Conservation (phyloP, 53 echinoderm and acorn worm genomes). For the Holothuria leucospilota region DNA sequence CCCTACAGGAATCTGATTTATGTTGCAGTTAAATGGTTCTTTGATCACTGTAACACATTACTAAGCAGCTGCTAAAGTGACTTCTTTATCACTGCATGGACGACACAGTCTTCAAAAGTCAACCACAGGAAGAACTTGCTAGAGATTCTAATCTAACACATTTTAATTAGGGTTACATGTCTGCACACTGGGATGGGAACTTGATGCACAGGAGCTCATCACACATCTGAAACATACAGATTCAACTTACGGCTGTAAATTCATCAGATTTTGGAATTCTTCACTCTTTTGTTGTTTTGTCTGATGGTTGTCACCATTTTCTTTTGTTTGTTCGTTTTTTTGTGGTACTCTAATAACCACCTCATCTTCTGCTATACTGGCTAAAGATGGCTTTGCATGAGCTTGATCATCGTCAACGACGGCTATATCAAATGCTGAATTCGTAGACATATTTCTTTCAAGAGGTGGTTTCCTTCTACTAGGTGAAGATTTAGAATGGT, state of each 20-base stretch:
- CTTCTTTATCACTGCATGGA: too few relatives aligned
- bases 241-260: constrained; percentile 76
- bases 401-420: background rate
- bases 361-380: constrained; percentile 35
- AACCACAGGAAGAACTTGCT: too few relatives aligned
- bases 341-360: background rate
- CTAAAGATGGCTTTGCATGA: constrained; percentile 31
- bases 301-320: constrained; percentile 31
- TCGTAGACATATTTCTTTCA: background rate
- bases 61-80: too few relatives aligned
- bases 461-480: background rate
- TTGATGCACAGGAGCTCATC: too few relatives aligned
- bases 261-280: constrained; percentile 67
- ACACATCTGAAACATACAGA: background rate
- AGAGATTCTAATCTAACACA: too few relatives aligned
- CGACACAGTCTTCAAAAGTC: too few relatives aligned
- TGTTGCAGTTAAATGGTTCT: too few relatives aligned
- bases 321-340: background rate
- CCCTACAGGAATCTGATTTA: too few relatives aligned
- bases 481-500: constrained; percentile 58
- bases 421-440: constrained; percentile 27
- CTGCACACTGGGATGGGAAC: too few relatives aligned
- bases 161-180: too few relatives aligned
- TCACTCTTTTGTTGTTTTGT: constrained; percentile 31
- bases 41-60: too few relatives aligned